Conservation (phyloP, 2,113 vertebrate genomes). For the Cottus gobio region DNA sequence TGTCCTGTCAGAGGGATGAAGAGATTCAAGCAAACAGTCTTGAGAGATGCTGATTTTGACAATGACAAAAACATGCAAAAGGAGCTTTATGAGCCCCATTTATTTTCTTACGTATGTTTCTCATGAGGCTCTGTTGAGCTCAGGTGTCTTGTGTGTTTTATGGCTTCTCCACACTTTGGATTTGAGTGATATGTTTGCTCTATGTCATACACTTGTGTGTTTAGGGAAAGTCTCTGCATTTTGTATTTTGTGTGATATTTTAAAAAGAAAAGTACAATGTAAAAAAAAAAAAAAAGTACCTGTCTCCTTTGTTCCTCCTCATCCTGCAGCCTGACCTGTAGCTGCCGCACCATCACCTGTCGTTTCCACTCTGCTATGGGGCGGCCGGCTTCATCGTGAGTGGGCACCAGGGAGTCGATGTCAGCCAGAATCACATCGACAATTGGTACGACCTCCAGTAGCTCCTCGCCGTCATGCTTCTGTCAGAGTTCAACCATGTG, state of each 20-base stretch:
- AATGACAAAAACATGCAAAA: neutral
- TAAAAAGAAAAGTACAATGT: no score
- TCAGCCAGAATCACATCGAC: conserved; percentile 80
- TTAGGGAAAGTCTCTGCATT: neutral
- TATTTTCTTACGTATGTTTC: neutral
- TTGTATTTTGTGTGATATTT: neutral
- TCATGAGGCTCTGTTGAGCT: neutral
- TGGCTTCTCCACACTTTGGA: neutral
- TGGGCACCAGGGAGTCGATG: conserved; percentile 91
- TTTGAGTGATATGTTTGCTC: neutral
- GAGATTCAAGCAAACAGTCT: neutral
- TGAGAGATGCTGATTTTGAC: neutral
- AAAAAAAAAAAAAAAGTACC: no score
- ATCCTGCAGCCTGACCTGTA: conserved; percentile 85
- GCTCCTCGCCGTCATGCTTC: conserved; percentile 63
- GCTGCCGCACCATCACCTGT: conserved; percentile 94
- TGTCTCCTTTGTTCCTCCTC: conserved; percentile 77
- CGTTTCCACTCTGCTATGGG: conserved; percentile 96
- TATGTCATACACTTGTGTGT: neutral
- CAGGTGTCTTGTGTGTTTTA: neutral
- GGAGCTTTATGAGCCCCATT: neutral
- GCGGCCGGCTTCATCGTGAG: conserved; percentile 86
- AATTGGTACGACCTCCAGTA: conserved; percentile 39
- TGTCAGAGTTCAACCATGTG: conserved; percentile 36
- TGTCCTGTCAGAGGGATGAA: conserved; percentile 57